Evolutionary conservation across 2,113 vertebrate genomes (phyloP), one percentile per base, ranked within the genome.

Genomic region (Okapia johnstoni): DNA sequence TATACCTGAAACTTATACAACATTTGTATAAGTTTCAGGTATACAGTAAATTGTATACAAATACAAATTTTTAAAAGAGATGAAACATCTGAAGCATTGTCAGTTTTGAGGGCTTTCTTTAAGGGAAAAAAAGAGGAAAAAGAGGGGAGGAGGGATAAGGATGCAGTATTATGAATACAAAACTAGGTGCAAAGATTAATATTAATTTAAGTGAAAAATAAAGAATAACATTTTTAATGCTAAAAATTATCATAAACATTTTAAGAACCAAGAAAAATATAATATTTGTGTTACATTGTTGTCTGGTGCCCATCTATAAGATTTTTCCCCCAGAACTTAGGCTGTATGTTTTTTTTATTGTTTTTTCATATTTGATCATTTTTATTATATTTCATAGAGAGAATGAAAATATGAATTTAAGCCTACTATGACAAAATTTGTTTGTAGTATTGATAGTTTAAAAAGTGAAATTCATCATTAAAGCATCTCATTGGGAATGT

Each of bases 381-480:
- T 58, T 36, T 60, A 19, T 83, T 40, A 50, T 87, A 79, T 97
- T 90, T 43, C 61, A 81, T 40, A 66, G 30, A 87, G 12, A 73
- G 19, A 77, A 48, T 14, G 66, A 33, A 87, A 90, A 84, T 93
- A 87, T 11, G 33, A 11, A 88, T 6, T 92, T 83, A 81, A 16
- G 90, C 76, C 33, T 26, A n/a, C 33, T 36, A 17, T 6, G 21
- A 16, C 58, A 55, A 48, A 66, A 60, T 73, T 48, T 70, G 10
- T 40, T n/a, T 60, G 12, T 6, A 60, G 25, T 46, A 63, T 30
- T 60, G 15, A 25, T 26, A 52, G 12, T 50, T 30, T 14, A 63
- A 96, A 89, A 83, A 88, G 50, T 89, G 33, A 40, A 90, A 61
- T 97, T 93, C 54, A 81, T 16, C 13, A 55, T 33, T 28, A 61